Percentiles rank a stretch among this genome's conserved stretches.
These are phyloP conservation scores for Pedicia rivosa DNA, from an alignment of 2,888 invertebrate species.

Conservation along the genomic window DNA sequence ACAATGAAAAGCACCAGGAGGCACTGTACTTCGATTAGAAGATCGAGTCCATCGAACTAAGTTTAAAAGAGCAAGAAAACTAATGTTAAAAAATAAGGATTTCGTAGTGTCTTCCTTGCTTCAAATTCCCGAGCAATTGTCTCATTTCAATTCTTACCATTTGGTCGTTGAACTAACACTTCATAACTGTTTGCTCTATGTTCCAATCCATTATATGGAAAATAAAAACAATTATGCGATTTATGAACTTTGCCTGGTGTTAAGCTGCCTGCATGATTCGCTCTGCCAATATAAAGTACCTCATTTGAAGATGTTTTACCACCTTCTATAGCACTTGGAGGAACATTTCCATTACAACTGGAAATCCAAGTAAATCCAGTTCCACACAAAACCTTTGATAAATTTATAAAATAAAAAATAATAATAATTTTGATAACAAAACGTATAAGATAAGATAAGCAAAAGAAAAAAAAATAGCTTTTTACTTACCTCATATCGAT, in stretches of 20 bases:
- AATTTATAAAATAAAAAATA: too few species aligned
- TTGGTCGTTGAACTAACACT: too few species aligned
- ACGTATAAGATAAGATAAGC: too few species aligned
- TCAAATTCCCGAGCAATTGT: too few species aligned
- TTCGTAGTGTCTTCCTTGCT: too few species aligned
- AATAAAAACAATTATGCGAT: constrained; percentile 36
- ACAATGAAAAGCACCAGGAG: background rate
- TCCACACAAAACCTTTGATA: constrained; percentile 32
- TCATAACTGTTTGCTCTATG: constrained; percentile 25
- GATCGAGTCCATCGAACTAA: constrained; percentile 4
- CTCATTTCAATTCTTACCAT: too few species aligned
- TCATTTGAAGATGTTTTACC: constrained; percentile 36
- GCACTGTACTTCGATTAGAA: background rate
- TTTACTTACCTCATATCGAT: constrained; percentile 32
- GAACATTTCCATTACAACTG: constrained; percentile 31
- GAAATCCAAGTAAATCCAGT: constrained; percentile 36
- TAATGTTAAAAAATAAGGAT: too few species aligned
- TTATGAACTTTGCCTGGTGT: constrained; percentile 43
- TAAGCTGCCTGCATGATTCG: constrained; percentile 35
- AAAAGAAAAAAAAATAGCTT: too few species aligned
- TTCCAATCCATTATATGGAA: constrained; percentile 30
- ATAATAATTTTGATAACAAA: too few species aligned
- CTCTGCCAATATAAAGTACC: constrained; percentile 37
- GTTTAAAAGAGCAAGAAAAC: too few species aligned
- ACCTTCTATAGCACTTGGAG: constrained; percentile 36